phyloP scores from a whole-genome alignment of 2,113 vertebrate genomes.

The Syngnathus typhle region DNA sequence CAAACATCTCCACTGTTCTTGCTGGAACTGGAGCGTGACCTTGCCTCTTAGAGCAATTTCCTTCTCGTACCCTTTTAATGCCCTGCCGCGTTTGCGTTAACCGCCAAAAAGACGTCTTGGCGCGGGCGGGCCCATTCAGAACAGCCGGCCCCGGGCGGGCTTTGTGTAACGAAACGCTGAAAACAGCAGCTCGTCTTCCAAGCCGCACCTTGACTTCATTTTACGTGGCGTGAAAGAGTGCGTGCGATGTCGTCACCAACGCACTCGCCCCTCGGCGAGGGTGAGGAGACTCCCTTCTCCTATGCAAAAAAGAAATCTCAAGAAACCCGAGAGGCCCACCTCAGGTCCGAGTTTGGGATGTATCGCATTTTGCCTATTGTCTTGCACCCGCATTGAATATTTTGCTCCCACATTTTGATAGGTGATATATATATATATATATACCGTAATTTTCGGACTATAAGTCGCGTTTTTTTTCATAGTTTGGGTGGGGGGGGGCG shows the following conservation, averaged over 20 bases:
- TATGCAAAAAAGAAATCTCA: background rate
- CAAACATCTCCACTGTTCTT: constrained; percentile 47
- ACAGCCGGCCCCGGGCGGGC: constrained; percentile 19
- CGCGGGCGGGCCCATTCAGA: constrained; percentile 24
- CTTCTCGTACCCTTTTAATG: constrained; percentile 27
- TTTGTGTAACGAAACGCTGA: constrained; percentile 52
- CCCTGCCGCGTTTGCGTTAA: constrained; percentile 28
- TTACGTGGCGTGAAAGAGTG: constrained; percentile 29
- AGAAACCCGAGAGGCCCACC: background rate
- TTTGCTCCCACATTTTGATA: background rate
- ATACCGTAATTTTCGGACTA: too few relatives aligned
- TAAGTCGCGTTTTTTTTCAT: too few relatives aligned
- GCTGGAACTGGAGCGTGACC: constrained; percentile 30
- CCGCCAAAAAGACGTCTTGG: constrained; percentile 28
- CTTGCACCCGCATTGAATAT: too few relatives aligned
- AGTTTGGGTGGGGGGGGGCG: too few relatives aligned
- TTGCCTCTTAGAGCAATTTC: constrained; percentile 11
- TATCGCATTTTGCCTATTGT: background rate
- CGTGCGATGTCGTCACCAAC: constrained; percentile 20
- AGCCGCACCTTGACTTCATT: constrained; percentile 36
- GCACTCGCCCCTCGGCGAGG: background rate
- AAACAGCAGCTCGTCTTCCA: constrained; percentile 35
- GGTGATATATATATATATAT: too few relatives aligned
- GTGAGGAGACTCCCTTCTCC: background rate
- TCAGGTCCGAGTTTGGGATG: background rate